Percentiles rank a stretch among this genome's conserved stretches.
Evolutionary conservation across 2,113 vertebrate species (phyloP).

Genomic region (Cebus imitator): DNA sequence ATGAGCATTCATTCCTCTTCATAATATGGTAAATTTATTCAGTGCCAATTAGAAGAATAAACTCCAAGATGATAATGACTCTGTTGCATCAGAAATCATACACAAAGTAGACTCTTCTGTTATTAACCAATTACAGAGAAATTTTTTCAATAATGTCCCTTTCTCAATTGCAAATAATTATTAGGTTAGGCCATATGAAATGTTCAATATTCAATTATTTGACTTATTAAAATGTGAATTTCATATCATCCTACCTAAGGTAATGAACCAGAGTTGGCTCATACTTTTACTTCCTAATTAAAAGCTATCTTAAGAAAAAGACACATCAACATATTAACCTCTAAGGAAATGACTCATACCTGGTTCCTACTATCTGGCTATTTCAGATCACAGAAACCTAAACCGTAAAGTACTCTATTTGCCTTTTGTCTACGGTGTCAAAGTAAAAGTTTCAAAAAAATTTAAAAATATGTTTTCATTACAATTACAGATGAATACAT

Average conservation of each 20-base stretch:
- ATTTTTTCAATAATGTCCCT: slow-evolving; percentile 1
- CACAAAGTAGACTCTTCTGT: slow-evolving; percentile 27
- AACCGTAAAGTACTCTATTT: not conserved
- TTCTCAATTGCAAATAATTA: slow-evolving; percentile 50
- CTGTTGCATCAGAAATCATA: slow-evolving; percentile 45
- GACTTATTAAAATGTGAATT: not conserved
- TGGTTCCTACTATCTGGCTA: not conserved
- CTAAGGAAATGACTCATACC: not conserved
- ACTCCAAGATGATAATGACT: slow-evolving; percentile 40
- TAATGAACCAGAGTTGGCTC: not conserved
- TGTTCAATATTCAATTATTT: slow-evolving; percentile 33
- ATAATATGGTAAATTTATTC: slow-evolving; percentile 56
- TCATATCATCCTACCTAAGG: not conserved
- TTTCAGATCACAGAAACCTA: not conserved
- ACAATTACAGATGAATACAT: not conserved
- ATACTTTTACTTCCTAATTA: not conserved
- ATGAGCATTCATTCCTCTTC: slow-evolving; percentile 23
- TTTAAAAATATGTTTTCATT: not conserved
- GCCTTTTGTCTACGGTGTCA: not conserved
- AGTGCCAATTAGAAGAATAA: slow-evolving; percentile 60
- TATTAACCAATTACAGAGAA: slow-evolving; percentile 50
- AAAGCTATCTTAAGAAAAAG: not conserved
- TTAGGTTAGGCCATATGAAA: not conserved
- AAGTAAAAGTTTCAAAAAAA: not conserved
- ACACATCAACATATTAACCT: not conserved